These are phyloP conservation scores for Morbakka virulenta DNA, from an alignment of 30 jellyfish, hydroid and myxozoan species.

Conservation along the genomic window DNA sequence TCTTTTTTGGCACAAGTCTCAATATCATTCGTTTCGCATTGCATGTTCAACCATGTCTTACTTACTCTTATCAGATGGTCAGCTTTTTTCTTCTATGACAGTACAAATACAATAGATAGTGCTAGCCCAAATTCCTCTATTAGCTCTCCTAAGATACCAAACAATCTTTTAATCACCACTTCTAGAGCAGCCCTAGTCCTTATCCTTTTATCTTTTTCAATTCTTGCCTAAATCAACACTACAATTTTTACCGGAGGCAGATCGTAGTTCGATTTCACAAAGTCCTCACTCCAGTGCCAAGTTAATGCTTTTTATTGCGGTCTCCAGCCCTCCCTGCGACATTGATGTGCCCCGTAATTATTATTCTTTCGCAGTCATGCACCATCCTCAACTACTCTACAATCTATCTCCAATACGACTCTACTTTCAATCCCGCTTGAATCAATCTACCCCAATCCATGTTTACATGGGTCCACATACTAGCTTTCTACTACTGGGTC, in stretches of 20 bases:
- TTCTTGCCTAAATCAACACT: constrained; percentile 18
- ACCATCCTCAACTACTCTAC: constrained; percentile 24
- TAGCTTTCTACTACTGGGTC: not conserved
- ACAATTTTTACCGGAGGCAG: constrained; percentile 11
- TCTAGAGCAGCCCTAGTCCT: constrained; percentile 8
- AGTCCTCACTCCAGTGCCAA: constrained; percentile 20
- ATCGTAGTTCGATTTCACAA: not conserved
- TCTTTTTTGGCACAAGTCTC: not conserved
- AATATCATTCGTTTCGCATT: no score
- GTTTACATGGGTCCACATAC: constrained; percentile 40
- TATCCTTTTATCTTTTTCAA: not conserved
- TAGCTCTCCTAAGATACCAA: no score
- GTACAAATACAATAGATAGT: no score
- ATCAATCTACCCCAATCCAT: no score
- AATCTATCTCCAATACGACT: constrained; percentile 1
- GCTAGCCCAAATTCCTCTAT: no score
- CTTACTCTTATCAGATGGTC: no score
- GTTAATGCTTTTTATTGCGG: constrained; percentile 23
- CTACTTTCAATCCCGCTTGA: constrained; percentile 29
- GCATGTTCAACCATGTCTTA: constrained; percentile 1
- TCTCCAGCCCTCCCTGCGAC: no score
- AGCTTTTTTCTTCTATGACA: no score
- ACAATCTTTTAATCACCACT: no score
- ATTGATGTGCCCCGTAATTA: no score
- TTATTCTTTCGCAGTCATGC: not conserved